Evolutionary conservation across 2,113 vertebrate species (phyloP).

Genomic region (Puntigrus tetrazona): DNA sequence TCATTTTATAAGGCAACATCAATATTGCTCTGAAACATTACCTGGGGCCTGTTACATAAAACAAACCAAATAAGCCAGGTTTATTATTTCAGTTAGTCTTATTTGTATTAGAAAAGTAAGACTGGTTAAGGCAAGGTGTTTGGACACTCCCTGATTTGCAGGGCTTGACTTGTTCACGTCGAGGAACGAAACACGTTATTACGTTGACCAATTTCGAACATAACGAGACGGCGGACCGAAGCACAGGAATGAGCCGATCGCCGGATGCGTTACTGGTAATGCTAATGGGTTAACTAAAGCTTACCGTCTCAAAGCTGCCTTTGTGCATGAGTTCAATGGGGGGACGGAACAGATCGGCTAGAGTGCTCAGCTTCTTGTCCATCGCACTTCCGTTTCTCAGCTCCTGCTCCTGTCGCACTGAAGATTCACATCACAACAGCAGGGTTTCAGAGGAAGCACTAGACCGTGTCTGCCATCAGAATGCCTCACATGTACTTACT

Average conservation of each 20-base stretch:
- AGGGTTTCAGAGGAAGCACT: not conserved
- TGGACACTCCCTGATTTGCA: not conserved
- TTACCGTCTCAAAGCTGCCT: conserved; percentile 98
- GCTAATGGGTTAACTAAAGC: conserved; percentile 44
- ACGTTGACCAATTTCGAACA: not conserved
- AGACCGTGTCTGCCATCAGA: not conserved
- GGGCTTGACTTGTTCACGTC: not conserved
- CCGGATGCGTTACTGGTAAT: not conserved
- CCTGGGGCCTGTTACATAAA: too few species aligned
- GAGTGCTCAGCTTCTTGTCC: conserved; percentile 97
- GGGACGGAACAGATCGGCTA: conserved; percentile 97
- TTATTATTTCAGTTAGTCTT: too few species aligned
- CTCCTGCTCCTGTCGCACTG: conserved; percentile 98
- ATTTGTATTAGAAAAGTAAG: too few species aligned
- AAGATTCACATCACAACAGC: conserved; percentile 37
- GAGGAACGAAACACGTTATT: not conserved
- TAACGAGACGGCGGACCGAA: not conserved
- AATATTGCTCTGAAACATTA: too few species aligned
- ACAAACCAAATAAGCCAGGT: too few species aligned
- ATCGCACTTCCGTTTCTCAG: conserved; percentile 93
- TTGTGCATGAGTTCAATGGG: conserved; percentile 99
- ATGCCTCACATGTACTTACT: conserved; percentile 75
- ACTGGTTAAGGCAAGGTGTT: too few species aligned
- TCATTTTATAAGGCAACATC: too few species aligned
- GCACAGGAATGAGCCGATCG: not conserved